Evolutionary conservation across 2,888 invertebrate genomes (phyloP).

Genomic region (Erynnis tages): DNA sequence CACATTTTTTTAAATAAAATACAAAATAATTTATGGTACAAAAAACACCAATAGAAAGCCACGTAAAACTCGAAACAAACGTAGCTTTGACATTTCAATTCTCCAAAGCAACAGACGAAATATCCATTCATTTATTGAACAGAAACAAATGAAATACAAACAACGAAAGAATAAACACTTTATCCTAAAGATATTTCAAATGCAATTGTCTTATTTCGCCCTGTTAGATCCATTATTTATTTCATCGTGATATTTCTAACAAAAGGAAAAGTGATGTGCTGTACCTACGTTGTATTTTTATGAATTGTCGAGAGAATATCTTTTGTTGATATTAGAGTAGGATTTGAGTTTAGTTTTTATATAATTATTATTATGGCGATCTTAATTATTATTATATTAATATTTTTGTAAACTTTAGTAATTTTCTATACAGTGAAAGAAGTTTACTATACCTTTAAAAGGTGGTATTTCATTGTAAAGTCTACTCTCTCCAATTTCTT

Average conservation of each 20-base stretch:
- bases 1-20: neutral
- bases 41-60: neutral
- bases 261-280: constrained; percentile 4
- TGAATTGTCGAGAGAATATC: neutral
- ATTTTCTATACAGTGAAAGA: no score
- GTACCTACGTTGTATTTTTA: constrained; percentile 2
- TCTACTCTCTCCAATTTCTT: no score
- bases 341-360: no score
- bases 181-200: constrained; percentile 33
- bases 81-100: neutral
- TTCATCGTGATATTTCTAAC: constrained; percentile 11
- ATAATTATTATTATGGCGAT: no score
- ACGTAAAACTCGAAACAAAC: neutral
- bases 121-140: constrained; percentile 31
- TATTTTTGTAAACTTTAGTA: no score
- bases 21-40: neutral
- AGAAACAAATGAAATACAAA: constrained; percentile 32
- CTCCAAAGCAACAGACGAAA: constrained; percentile 8
- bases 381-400: no score
- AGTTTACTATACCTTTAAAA: no score
- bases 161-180: constrained; percentile 31
- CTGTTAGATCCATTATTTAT: constrained; percentile 32
- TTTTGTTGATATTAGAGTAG: no score
- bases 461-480: no score
- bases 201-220: constrained; percentile 35